Evolutionary conservation across 2,888 invertebrate species (phyloP).

Genomic region (Myathropa florea): DNA sequence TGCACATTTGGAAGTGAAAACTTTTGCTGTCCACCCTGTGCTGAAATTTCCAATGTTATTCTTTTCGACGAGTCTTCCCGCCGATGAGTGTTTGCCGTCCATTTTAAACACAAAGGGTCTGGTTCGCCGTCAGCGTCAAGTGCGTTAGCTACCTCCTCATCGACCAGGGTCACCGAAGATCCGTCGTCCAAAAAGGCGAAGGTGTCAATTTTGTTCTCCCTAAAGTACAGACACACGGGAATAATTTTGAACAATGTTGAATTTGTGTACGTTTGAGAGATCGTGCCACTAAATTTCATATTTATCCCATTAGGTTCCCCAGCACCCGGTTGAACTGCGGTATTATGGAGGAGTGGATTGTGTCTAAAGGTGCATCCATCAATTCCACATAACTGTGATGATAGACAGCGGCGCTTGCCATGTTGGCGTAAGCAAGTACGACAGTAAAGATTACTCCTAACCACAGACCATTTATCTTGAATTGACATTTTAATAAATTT

Average conservation of each 20-base stretch:
- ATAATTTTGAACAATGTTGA: not conserved
- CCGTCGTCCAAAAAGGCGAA: conserved; percentile 22
- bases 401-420: conserved; percentile 23
- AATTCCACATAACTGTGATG: conserved; percentile 20
- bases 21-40: not conserved
- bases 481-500: not conserved
- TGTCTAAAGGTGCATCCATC: conserved; percentile 43
- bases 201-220: not conserved
- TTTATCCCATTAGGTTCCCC: not conserved
- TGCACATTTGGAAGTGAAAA: not conserved
- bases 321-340: not conserved
- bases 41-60: conserved; percentile 9
- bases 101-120: conserved; percentile 9
- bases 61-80: not conserved
- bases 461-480: conserved; percentile 34
- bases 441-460: conserved; percentile 19
- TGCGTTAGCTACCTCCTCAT: not conserved
- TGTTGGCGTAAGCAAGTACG: conserved; percentile 39
- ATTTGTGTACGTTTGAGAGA: not conserved
- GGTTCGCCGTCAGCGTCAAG: not conserved
- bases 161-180: conserved; percentile 1
- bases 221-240: not conserved
- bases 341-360: conserved; percentile 51
- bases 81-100: not conserved
- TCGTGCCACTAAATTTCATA: conserved; percentile 3